A percentile compares a stretch with the other conserved stretches of the same genome.
Conservation (phyloP, 1,140 invertebrate species). For the Diorhabda sublineata region DNA sequence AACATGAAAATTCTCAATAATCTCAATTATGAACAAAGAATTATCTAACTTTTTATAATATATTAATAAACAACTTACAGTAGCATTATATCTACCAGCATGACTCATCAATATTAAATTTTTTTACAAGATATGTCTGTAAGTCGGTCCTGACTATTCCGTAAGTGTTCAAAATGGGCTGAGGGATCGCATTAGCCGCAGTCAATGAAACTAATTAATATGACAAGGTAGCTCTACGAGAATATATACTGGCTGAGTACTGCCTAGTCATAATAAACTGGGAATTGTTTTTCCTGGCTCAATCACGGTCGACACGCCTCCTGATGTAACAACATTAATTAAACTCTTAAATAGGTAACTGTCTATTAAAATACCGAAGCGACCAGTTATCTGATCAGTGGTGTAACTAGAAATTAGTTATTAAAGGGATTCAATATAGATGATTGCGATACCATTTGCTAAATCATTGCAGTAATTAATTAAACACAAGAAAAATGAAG, state of each 20-base stretch:
- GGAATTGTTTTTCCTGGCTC: constrained; percentile 20
- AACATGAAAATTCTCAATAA: no score
- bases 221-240: constrained; percentile 19
- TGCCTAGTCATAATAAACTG: background rate
- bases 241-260: constrained; percentile 9
- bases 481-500: no score
- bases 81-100: no score
- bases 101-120: no score
- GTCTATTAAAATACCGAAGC: constrained; percentile 27
- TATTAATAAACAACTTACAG: no score
- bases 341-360: constrained; percentile 26
- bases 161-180: constrained; percentile 1
- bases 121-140: background rate
- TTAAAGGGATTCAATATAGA: background rate
- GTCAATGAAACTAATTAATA: constrained; percentile 18
- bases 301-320: constrained; percentile 24
- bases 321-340: constrained; percentile 27
- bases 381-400: background rate
- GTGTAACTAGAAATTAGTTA: background rate
- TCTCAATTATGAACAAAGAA: no score
- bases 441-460: background rate
- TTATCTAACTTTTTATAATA: no score
- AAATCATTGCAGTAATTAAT: no score
- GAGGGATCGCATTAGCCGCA: constrained; percentile 7
- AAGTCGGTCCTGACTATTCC: constrained; percentile 3